Conservation (phyloP, 2,797 vertebrate species). For the Rhadinocentrus ornatus region DNA sequence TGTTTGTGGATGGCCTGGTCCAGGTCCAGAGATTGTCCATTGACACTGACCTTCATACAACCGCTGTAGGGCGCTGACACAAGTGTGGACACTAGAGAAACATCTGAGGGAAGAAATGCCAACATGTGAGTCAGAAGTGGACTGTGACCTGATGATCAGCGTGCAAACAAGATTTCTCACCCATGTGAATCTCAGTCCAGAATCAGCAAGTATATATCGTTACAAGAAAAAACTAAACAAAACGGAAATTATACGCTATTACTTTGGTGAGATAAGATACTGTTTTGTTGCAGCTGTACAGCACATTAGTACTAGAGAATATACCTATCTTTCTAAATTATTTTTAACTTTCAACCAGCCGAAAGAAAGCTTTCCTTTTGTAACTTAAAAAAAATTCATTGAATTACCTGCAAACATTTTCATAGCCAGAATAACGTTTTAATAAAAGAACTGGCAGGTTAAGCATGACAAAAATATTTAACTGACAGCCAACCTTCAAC, state of each 20-base stretch:
- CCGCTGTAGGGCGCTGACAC: slow-evolving; percentile 93
- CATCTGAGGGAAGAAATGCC: slow-evolving; percentile 80
- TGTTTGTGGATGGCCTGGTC: slow-evolving; percentile 93
- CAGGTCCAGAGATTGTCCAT: slow-evolving; percentile 85
- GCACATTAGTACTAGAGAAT: neutral
- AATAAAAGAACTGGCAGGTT: neutral
- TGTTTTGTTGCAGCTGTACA: neutral
- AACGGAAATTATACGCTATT: neutral
- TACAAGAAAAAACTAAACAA: neutral
- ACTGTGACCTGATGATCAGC: neutral
- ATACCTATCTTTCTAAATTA: too few species aligned
- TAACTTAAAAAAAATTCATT: neutral
- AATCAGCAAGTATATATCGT: neutral
- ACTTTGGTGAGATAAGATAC: neutral
- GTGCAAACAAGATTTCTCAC: slow-evolving; percentile 9
- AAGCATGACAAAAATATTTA: neutral
- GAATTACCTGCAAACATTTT: neutral
- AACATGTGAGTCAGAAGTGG: slow-evolving; percentile 19
- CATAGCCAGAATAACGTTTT: neutral
- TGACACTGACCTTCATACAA: slow-evolving; percentile 91
- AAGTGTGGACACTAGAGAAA: slow-evolving; percentile 88
- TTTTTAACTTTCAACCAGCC: neutral
- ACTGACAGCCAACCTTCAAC: neutral
- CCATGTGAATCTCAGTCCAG: neutral
- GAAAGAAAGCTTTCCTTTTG: neutral